Conservation (phyloP, 2,113 vertebrate species). For the Carettochelys insculpta region DNA sequence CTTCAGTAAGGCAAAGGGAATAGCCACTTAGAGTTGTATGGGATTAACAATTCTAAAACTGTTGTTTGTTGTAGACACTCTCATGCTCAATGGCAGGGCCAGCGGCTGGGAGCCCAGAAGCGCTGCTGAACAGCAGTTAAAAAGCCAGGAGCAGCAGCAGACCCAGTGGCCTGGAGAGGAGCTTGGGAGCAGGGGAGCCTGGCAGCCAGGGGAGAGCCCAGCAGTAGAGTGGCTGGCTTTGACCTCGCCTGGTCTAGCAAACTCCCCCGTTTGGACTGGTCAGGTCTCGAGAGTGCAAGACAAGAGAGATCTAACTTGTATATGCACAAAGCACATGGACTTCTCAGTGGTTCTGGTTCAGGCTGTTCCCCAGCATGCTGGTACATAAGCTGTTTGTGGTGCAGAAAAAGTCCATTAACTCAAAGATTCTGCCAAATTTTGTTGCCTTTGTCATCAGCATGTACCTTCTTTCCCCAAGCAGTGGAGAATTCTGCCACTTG, state of each 20-base stretch:
- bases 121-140: too few relatives aligned
- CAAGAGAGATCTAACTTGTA: too few relatives aligned
- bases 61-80: neutral
- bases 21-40: neutral
- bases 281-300: too few relatives aligned
- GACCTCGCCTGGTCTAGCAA: too few relatives aligned
- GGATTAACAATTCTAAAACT: neutral
- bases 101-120: too few relatives aligned
- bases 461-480: neutral
- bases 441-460: neutral
- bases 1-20: neutral
- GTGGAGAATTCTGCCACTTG: neutral
- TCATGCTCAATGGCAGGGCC: neutral
- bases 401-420: neutral
- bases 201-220: too few relatives aligned
- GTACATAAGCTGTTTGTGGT: neutral
- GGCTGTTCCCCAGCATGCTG: neutral
- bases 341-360: neutral
- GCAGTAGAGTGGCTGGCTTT: too few relatives aligned
- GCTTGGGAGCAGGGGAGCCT: too few relatives aligned
- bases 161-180: too few relatives aligned
- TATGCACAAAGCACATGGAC: neutral
- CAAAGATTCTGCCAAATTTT: neutral
- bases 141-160: too few relatives aligned
- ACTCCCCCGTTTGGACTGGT: too few relatives aligned